Conservation (phyloP, 2,888 invertebrate genomes). For the Agrochola macilenta region DNA sequence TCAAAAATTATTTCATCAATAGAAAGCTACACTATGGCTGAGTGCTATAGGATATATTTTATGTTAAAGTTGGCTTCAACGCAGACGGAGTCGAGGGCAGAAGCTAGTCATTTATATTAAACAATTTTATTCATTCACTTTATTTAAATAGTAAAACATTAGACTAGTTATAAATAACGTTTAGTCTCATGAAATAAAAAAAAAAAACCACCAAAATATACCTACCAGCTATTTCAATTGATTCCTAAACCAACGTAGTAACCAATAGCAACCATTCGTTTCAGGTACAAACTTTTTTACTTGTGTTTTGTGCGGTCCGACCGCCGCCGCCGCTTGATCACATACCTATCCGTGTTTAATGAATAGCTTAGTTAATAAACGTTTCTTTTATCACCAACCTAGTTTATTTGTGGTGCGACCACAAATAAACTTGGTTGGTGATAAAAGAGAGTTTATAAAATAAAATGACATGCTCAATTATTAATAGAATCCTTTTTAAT, state of each 20-base stretch:
- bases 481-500: conserved; percentile 7
- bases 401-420: no score
- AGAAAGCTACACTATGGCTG: background rate
- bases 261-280: background rate
- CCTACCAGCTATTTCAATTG: background rate
- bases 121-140: background rate
- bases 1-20: background rate
- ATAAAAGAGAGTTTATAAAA: conserved; percentile 10
- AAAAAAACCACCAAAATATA: background rate
- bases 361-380: conserved; percentile 20
- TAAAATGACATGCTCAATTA: background rate
- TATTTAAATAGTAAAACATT: background rate
- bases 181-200: background rate
- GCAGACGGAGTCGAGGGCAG: background rate
- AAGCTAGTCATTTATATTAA: background rate
- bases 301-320: background rate
- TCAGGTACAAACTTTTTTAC: background rate
- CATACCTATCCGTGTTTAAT: conserved; percentile 23
- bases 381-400: no score
- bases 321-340: background rate
- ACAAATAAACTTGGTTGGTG: conserved; percentile 9
- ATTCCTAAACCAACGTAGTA: background rate
- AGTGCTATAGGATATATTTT: background rate
- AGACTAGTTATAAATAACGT: background rate
- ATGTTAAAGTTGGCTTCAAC: background rate